Evolutionary conservation across 2,113 vertebrate species (phyloP).

Genomic region (Pedetes capensis): DNA sequence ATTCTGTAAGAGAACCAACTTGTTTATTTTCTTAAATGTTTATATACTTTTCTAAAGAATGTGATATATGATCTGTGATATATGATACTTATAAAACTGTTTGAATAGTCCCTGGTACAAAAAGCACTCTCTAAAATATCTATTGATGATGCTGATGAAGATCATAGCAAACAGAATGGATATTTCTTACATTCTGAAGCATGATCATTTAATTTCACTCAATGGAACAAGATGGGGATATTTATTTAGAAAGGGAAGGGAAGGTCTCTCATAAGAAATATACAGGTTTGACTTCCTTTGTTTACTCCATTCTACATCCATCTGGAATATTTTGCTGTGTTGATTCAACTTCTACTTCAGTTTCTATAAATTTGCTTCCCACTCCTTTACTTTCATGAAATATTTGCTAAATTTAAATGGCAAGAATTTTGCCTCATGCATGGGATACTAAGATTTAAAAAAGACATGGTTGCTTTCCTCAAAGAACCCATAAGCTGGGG

Average conservation of each 20-base stretch:
- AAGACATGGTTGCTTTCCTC: not conserved
- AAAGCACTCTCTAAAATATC: slow-evolving; percentile 13
- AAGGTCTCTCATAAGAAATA: slow-evolving; percentile 29
- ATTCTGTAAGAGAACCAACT: not conserved
- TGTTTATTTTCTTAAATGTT: slow-evolving; percentile 6
- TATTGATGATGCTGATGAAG: not conserved
- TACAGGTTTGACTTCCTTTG: not conserved
- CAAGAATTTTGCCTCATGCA: slow-evolving; percentile 40
- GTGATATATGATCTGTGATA: not conserved
- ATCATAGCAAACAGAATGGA: not conserved
- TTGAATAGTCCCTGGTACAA: not conserved
- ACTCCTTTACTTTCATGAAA: slow-evolving; percentile 48
- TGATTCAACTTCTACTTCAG: slow-evolving; percentile 60
- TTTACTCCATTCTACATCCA: not conserved
- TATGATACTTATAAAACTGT: not conserved
- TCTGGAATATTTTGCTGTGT: slow-evolving; percentile 51
- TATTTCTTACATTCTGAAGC: not conserved
- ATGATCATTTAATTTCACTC: slow-evolving; percentile 24
- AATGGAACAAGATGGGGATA: not conserved
- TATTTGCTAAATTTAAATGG: slow-evolving; percentile 65
- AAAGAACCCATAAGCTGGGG: slow-evolving; percentile 1
- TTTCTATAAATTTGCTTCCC: slow-evolving; percentile 62
- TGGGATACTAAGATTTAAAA: slow-evolving; percentile 17
- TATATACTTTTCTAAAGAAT: not conserved
- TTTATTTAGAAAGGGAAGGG: not conserved